A percentile compares a stretch with the other conserved stretches of the same genome.
Conservation (phyloP, 2,888 invertebrate genomes). For the Stratiomys singularior region DNA sequence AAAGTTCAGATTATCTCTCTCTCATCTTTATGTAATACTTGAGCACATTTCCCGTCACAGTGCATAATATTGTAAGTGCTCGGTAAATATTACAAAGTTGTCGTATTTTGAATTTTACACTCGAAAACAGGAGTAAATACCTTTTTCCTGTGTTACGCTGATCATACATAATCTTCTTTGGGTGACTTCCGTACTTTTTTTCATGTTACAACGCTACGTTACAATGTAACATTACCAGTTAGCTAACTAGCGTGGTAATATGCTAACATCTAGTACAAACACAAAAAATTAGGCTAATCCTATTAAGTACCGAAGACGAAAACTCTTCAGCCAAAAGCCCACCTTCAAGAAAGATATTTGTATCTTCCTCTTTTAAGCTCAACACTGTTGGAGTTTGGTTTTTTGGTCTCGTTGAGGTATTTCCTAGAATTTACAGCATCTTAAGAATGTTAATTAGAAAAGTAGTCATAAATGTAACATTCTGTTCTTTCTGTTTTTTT, state of each 20-base stretch:
- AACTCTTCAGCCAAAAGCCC: not conserved
- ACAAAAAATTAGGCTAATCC: conserved; percentile 6
- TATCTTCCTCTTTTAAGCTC: not conserved
- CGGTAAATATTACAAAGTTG: not conserved
- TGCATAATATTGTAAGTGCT: not conserved
- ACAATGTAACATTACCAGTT: too few species aligned
- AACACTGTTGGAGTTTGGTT: not conserved
- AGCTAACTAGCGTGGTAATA: not conserved
- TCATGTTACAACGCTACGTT: not conserved
- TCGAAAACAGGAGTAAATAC: not conserved
- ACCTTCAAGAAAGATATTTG: not conserved
- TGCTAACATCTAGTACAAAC: conserved; percentile 10
- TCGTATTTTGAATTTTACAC: conserved; percentile 4
- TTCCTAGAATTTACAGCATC: conserved; percentile 23
- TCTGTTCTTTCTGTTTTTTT: not conserved
- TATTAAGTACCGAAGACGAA: not conserved
- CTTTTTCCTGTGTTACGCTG: not conserved
- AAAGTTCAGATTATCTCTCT: conserved; percentile 5
- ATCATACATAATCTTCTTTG: not conserved
- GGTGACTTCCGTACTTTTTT: not conserved
- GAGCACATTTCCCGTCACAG: not conserved
- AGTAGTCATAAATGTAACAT: conserved; percentile 28
- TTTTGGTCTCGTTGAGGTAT: not conserved
- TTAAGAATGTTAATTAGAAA: conserved; percentile 36
- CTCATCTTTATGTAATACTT: not conserved